phyloP scores from a whole-genome alignment of 1,140 invertebrate species.

The Oncopeltus fasciatus region DNA sequence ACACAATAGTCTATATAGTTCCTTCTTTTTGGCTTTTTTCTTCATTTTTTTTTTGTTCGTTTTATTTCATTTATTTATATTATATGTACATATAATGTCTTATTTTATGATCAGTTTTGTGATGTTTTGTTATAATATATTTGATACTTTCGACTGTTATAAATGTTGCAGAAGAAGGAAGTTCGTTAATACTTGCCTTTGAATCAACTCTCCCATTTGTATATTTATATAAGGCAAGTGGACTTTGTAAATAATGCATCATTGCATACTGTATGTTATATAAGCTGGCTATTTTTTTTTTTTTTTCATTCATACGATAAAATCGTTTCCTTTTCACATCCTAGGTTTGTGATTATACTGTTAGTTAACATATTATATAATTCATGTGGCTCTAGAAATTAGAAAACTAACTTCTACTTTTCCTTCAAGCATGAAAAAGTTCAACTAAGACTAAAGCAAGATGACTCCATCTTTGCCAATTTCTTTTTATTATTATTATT shows the following conservation, averaged over 20 bases:
- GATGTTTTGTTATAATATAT: background rate
- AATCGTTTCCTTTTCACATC: background rate
- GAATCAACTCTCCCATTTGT: background rate
- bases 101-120: constrained; percentile 7
- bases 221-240: background rate
- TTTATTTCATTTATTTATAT: constrained; percentile 5
- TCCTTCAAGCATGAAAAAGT: too few species aligned
- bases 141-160: background rate
- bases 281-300: too few species aligned
- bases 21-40: background rate
- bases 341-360: too few species aligned
- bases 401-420: too few species aligned
- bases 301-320: background rate
- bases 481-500: too few species aligned
- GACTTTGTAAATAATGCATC: background rate
- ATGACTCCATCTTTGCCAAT: too few species aligned
- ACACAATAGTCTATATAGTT: constrained; percentile 4
- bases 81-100: constrained; percentile 1
- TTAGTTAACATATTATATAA: too few species aligned
- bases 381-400: too few species aligned
- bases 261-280: too few species aligned
- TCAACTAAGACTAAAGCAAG: too few species aligned
- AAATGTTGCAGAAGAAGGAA: background rate
- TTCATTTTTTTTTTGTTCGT: background rate
- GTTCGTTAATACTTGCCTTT: background rate